phyloP scores from a whole-genome alignment of 2,888 invertebrate genomes.

The Cylindroiulus punctatus region DNA sequence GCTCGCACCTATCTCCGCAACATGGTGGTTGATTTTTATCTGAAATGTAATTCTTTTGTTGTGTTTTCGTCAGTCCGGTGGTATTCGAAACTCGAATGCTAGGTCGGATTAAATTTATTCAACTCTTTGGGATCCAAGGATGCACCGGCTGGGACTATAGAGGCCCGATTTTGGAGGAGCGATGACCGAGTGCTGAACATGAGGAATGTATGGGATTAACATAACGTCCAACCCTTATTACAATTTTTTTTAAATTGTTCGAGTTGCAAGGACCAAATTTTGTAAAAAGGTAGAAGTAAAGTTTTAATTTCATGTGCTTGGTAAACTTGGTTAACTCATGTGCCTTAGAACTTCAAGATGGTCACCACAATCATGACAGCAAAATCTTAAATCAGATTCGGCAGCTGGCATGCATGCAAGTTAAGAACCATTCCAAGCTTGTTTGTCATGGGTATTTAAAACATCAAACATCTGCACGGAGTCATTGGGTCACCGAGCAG shows the following conservation, averaged over 20 bases:
- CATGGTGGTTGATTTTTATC: constrained; percentile 33
- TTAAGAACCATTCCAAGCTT: neutral
- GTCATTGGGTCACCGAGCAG: neutral
- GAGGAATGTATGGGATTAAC: too few species aligned
- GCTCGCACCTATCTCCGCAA: neutral
- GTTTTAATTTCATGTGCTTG: too few species aligned
- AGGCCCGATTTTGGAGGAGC: neutral
- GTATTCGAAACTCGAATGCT: neutral
- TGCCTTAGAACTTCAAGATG: too few species aligned
- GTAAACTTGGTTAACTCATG: too few species aligned
- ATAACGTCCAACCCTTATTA: too few species aligned
- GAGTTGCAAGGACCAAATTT: too few species aligned
- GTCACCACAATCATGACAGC: too few species aligned
- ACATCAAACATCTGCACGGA: neutral
- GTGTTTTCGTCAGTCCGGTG: neutral
- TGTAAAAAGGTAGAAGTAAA: too few species aligned
- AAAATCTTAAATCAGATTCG: too few species aligned
- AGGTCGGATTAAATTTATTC: neutral
- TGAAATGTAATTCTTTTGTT: constrained; percentile 38
- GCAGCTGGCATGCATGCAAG: constrained; percentile 25
- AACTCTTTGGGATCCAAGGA: constrained; percentile 1
- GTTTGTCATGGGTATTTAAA: neutral
- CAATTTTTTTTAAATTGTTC: too few species aligned
- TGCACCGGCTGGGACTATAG: too few species aligned
- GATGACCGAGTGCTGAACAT: neutral